Conservation (phyloP, 2,888 invertebrate species). For the Phalera bucephala region DNA sequence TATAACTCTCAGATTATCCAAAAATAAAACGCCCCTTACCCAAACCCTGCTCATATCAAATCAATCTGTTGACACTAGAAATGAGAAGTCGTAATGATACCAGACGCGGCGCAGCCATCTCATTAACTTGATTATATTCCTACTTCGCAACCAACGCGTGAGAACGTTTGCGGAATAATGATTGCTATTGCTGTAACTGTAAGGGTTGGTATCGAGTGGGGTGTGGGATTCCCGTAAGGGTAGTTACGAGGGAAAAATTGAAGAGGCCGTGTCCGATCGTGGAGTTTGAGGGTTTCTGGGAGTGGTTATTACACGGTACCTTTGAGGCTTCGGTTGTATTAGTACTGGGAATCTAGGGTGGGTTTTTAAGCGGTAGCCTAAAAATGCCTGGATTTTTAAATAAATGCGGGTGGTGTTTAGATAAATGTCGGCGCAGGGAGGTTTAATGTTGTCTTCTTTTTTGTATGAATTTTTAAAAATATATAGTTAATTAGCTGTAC, state of each 20-base stretch:
- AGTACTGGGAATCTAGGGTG: background rate
- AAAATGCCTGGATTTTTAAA: too few relatives aligned
- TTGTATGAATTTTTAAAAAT: too few relatives aligned
- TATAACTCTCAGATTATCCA: background rate
- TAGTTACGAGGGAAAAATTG: constrained; percentile 48
- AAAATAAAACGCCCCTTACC: constrained; percentile 11
- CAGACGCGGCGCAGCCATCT: constrained; percentile 38
- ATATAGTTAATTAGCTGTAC: too few relatives aligned
- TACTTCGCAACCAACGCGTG: constrained; percentile 31
- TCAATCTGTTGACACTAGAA: constrained; percentile 38
- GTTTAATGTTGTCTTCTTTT: too few relatives aligned
- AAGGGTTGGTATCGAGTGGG: background rate
- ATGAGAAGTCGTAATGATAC: constrained; percentile 36
- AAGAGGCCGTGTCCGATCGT: constrained; percentile 36
- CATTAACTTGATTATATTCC: constrained; percentile 61
- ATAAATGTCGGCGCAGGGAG: too few relatives aligned
- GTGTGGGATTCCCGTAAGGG: constrained; percentile 28
- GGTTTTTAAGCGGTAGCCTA: too few relatives aligned
- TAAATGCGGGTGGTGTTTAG: too few relatives aligned
- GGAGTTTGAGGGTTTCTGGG: constrained; percentile 29
- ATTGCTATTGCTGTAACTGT: background rate
- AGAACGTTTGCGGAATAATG: background rate
- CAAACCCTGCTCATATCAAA: constrained; percentile 12
- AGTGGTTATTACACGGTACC: constrained; percentile 13
- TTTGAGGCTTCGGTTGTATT: background rate